Evolutionary conservation across 2,888 invertebrate species (phyloP).

Genomic region (Heteropelma amictum): DNA sequence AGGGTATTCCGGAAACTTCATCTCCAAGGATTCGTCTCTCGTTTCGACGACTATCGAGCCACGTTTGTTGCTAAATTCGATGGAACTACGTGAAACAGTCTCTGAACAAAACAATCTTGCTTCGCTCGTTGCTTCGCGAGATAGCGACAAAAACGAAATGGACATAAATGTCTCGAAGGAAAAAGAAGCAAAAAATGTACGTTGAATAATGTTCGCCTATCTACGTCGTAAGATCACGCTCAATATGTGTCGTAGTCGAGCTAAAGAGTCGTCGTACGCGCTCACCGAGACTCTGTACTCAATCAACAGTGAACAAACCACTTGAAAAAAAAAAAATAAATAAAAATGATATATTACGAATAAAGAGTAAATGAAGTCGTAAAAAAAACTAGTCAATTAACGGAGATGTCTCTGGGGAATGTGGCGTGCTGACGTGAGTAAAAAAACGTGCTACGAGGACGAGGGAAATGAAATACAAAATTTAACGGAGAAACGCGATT

Average conservation of each 20-base stretch:
- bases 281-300: conserved; percentile 24
- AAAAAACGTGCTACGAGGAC: not conserved
- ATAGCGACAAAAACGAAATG: conserved; percentile 41
- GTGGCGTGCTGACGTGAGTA: conserved; percentile 61
- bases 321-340: conserved; percentile 59
- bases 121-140: conserved; percentile 68
- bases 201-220: conserved; percentile 72
- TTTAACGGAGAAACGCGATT: no score
- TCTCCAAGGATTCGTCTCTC: not conserved
- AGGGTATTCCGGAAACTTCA: not conserved
- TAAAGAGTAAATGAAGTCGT: conserved; percentile 44
- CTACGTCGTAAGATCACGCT: conserved; percentile 74
- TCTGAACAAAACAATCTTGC: conserved; percentile 62
- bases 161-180: conserved; percentile 13
- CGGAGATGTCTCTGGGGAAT: conserved; percentile 74
- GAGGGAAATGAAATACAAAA: conserved; percentile 6
- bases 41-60: not conserved
- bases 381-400: conserved; percentile 75
- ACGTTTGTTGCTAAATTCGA: not conserved
- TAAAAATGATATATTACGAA: conserved; percentile 41
- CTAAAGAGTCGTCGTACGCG: conserved; percentile 53
- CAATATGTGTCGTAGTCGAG: conserved; percentile 73
- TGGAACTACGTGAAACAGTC: not conserved
- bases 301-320: conserved; percentile 40
- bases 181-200: conserved; percentile 28